phyloP scores from a whole-genome alignment of 1,140 invertebrate species.

The Leptopilina boulardi region DNA sequence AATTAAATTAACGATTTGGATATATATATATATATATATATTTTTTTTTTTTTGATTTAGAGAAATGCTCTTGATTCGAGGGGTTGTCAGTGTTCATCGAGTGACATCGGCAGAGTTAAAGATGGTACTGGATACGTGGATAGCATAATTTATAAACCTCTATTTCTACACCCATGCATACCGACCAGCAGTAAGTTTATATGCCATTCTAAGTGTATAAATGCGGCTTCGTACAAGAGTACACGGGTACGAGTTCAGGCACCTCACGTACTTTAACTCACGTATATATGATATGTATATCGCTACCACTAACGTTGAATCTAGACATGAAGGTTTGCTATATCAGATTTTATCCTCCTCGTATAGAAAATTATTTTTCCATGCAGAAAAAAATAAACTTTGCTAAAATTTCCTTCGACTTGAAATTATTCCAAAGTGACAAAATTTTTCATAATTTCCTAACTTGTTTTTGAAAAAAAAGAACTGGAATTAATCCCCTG shows the following conservation, averaged over 20 bases:
- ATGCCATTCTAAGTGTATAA: slow-evolving; percentile 11
- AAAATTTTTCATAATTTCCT: no score
- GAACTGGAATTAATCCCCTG: no score
- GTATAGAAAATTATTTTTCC: no score
- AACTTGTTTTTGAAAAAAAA: no score
- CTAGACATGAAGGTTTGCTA: neutral
- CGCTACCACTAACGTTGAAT: neutral
- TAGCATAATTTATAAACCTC: slow-evolving; percentile 63
- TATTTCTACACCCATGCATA: slow-evolving; percentile 59
- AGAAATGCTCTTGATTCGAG: slow-evolving; percentile 19
- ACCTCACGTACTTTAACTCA: slow-evolving; percentile 7
- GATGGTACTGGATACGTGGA: slow-evolving; percentile 60
- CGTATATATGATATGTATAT: neutral
- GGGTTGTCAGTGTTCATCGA: slow-evolving; percentile 48
- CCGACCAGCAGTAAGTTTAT: slow-evolving; percentile 12
- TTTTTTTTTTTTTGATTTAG: neutral
- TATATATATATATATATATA: no score
- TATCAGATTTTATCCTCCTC: neutral
- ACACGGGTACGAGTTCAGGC: slow-evolving; percentile 11
- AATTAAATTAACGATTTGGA: no score
- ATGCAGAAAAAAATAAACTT: neutral
- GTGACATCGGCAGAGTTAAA: slow-evolving; percentile 58
- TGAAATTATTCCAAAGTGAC: no score
- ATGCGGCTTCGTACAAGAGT: slow-evolving; percentile 10
- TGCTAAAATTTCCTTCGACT: no score